Evolutionary conservation across 2,113 vertebrate species (phyloP), one percentile per base, ranked within the genome.

Genomic region (Tragelaphus scriptus): DNA sequence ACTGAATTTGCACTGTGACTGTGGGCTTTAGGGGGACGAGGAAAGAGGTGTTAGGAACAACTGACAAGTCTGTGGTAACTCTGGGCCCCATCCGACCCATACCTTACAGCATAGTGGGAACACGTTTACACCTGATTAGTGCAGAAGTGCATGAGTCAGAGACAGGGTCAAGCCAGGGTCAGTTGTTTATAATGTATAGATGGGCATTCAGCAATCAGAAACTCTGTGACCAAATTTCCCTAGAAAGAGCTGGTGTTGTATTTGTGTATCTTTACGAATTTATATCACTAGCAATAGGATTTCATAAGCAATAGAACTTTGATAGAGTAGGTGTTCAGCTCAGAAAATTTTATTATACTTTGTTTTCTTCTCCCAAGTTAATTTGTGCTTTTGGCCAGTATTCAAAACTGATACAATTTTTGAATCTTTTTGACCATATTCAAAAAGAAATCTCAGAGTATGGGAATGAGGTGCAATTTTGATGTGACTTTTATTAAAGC

Each of bases 401-500:
- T 65, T 88, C 55, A 91, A 56, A 91, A 63, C 30, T 40, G 68
- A 40, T 71, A 40, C 68, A 40, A 12, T 40, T 40, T 40, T 71
- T 71, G 19, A 71, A 71, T 40, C 68, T 40, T 40, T 71, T 71
- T 71, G 19, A 75, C n/a, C 5, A 40, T n/a, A 75, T 75, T 75
- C 68, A 75, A 75, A 40, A 95, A 88, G 32, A 93, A 82, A 82
- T 77, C 53, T 77, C 49, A 87, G 32, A 55, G 8, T 40, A 3
- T 92, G 65, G 25, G n/a, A 49, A 40, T 91, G 44, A 94, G 61
- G 15, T 94, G 75, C 5, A 92, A 51, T 88, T 96, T 85, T 85
- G 49, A 88, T 94, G 53, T 89, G 25, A 86, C 85, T 88, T 88
- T 84, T 95, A 71, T 90, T 91, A 88, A 93, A 75, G 26, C 19